Evolutionary conservation across 2,113 vertebrate genomes (phyloP).

Genomic region (Lepisosteus oculatus): DNA sequence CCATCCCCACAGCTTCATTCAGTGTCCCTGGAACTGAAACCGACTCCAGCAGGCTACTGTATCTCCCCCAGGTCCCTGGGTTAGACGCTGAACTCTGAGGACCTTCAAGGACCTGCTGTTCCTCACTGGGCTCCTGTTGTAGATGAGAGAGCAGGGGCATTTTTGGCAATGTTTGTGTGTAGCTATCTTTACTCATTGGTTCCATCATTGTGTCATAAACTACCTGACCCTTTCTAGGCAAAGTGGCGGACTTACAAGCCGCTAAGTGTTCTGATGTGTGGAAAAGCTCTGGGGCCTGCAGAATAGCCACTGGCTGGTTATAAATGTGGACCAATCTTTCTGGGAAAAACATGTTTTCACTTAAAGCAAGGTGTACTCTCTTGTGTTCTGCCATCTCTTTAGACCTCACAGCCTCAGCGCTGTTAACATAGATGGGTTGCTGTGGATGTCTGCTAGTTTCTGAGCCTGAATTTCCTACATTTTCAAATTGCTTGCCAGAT

Average conservation of each 20-base stretch:
- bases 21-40: conserved; percentile 91
- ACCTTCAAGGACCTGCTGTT: conserved; percentile 68
- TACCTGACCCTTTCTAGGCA: conserved; percentile 75
- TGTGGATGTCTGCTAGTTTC: conserved; percentile 47
- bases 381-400: conserved; percentile 65
- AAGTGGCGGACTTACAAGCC: conserved; percentile 78
- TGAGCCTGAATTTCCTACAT: conserved; percentile 42
- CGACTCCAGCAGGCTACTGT: conserved; percentile 84
- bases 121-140: conserved; percentile 66
- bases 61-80: conserved; percentile 73
- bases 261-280: conserved; percentile 70
- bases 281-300: conserved; percentile 82
- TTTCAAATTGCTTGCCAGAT: conserved; percentile 45
- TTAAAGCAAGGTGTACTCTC: conserved; percentile 58
- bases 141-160: conserved; percentile 58
- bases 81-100: conserved; percentile 72
- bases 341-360: conserved; percentile 64
- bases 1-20: conserved; percentile 86
- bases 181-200: conserved; percentile 68
- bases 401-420: conserved; percentile 51
- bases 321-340: conserved; percentile 87
- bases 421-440: conserved; percentile 62
- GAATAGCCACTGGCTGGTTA: conserved; percentile 81
- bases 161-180: conserved; percentile 84
- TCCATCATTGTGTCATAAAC: conserved; percentile 74